Evolutionary conservation across 2,113 vertebrate genomes (phyloP).

Genomic region (Promerops cafer): DNA sequence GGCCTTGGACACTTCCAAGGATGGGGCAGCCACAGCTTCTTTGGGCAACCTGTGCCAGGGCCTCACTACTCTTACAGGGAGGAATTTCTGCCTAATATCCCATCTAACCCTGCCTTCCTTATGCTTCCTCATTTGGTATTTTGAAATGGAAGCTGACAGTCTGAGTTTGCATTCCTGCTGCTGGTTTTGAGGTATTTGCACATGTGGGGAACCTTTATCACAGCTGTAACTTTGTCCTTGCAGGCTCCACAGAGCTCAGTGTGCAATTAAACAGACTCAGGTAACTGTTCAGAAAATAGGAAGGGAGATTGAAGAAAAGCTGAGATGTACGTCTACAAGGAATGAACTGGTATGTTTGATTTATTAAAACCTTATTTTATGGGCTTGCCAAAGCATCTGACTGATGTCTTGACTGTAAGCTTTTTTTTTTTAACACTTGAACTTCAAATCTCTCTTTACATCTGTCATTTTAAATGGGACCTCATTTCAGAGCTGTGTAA

Average conservation of each 20-base stretch:
- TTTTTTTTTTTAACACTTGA: not conserved
- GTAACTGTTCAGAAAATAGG: slow-evolving; percentile 97
- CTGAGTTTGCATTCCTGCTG: not conserved
- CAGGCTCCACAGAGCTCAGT: slow-evolving; percentile 96
- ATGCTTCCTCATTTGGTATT: not conserved
- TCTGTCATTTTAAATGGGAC: not conserved
- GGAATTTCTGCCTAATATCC: not conserved
- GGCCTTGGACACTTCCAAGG: not conserved
- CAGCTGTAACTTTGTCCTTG: slow-evolving; percentile 36
- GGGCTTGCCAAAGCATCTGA: not conserved
- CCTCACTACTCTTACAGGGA: not conserved
- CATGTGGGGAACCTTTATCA: not conserved
- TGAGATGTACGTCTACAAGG: slow-evolving; percentile 86
- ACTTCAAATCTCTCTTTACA: not conserved
- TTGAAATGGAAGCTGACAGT: not conserved
- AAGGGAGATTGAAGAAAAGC: slow-evolving; percentile 97
- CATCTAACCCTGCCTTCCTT: not conserved
- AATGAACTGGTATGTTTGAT: slow-evolving; percentile 85
- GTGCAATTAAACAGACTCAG: slow-evolving; percentile 99
- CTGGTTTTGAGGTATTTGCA: not conserved
- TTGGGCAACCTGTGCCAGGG: not conserved
- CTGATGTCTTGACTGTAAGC: not conserved
- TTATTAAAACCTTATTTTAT: not conserved
- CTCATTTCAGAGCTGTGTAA: not conserved
- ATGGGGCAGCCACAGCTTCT: not conserved